Percentiles rank a stretch among this genome's conserved stretches.
phyloP scores from a whole-genome alignment of 1,140 invertebrate genomes.

The Ooceraea biroi region DNA sequence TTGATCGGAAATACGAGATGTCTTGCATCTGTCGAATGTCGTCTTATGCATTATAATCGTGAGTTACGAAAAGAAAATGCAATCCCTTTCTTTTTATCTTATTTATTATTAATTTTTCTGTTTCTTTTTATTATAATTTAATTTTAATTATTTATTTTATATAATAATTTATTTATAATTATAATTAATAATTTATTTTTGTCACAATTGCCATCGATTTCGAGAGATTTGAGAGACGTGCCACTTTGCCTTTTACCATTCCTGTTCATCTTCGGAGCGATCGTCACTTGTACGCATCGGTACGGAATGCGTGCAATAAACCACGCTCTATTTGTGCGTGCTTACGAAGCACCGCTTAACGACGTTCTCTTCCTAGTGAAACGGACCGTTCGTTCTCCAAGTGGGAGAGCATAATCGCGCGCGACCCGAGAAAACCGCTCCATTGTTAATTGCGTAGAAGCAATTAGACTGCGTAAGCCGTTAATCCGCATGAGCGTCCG shows the following conservation, averaged over 20 bases:
- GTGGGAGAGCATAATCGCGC: not conserved
- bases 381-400: slow-evolving; percentile 15
- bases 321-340: slow-evolving; percentile 21
- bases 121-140: too few relatives aligned
- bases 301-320: not conserved
- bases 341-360: slow-evolving; percentile 37
- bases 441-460: slow-evolving; percentile 44
- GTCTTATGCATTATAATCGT: not conserved
- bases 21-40: not conserved
- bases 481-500: slow-evolving; percentile 35
- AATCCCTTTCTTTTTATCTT: too few relatives aligned
- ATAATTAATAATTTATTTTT: too few relatives aligned
- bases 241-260: not conserved
- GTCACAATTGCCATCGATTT: not conserved
- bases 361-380: slow-evolving; percentile 10
- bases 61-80: not conserved
- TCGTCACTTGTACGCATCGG: slow-evolving; percentile 4
- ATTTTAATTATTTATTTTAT: too few relatives aligned
- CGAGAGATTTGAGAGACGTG: not conserved
- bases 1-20: not conserved
- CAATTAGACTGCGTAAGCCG: slow-evolving; percentile 46
- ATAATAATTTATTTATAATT: too few relatives aligned
- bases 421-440: not conserved
- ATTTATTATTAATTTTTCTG: too few relatives aligned
- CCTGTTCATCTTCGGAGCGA: not conserved